phyloP scores from a whole-genome alignment of 2,888 invertebrate species.

The Drosophila stalkeri region DNA sequence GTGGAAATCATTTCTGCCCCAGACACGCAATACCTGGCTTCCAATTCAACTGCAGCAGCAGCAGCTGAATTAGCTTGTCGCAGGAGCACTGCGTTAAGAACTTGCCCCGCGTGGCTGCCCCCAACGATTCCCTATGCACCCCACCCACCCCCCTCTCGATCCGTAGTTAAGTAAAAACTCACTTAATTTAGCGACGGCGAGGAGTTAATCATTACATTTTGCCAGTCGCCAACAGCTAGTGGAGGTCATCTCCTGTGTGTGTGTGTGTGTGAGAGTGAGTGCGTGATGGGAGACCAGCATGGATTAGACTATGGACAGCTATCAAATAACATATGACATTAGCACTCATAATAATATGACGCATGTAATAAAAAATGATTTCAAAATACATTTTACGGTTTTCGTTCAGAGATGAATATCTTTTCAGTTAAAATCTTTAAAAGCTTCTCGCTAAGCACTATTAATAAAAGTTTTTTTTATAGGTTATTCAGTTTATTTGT shows the following conservation, averaged over 20 bases:
- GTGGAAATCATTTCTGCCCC: conserved; percentile 80
- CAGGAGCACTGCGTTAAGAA: conserved; percentile 62
- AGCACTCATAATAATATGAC: conserved; percentile 28
- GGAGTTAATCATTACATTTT: conserved; percentile 80
- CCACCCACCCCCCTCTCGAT: not conserved
- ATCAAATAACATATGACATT: not conserved
- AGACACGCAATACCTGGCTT: conserved; percentile 67
- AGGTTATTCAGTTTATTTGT: not conserved
- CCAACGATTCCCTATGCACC: not conserved
- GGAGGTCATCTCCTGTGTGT: conserved; percentile 30
- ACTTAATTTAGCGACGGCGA: conserved; percentile 78
- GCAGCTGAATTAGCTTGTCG: conserved; percentile 61
- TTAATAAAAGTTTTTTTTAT: not conserved
- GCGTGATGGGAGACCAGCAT: conserved; percentile 13
- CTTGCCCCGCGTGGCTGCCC: conserved; percentile 19
- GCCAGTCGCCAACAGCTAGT: conserved; percentile 49
- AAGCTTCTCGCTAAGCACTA: not conserved
- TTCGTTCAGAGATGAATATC: not conserved
- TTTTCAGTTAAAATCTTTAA: not conserved
- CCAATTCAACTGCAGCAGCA: conserved; percentile 12
- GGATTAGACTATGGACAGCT: not conserved
- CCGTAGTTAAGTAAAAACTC: conserved; percentile 72
- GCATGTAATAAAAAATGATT: not conserved
- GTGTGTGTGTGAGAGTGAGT: conserved; percentile 49
- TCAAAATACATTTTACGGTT: not conserved